Percentiles rank a stretch among this genome's conserved stretches.
These are phyloP conservation scores for Ivindomyrus marchei DNA, from an alignment of 2,113 vertebrate species.

Conservation along the genomic window DNA sequence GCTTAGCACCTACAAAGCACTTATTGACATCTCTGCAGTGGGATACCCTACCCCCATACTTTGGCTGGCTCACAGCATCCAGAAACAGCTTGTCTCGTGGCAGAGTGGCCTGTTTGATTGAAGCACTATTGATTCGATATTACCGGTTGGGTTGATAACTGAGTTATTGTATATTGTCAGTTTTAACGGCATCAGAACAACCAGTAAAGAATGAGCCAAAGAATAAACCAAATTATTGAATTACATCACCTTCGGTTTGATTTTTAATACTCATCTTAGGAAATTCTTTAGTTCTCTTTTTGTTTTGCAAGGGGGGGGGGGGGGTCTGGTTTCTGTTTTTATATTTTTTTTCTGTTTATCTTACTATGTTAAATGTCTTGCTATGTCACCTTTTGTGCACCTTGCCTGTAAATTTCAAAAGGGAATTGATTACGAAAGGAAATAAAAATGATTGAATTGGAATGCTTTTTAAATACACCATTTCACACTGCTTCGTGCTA, in stretches of 20 bases:
- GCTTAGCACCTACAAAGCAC: conserved; percentile 3
- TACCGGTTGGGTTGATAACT: conserved; percentile 1
- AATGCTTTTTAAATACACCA: neutral
- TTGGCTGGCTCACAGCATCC: neutral
- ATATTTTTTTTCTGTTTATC: neutral
- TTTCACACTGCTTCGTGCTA: neutral
- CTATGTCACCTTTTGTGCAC: neutral
- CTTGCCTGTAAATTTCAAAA: neutral
- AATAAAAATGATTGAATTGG: neutral
- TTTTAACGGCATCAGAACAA: neutral
- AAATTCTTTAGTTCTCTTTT: neutral
- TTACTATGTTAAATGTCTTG: neutral
- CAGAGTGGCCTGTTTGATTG: neutral
- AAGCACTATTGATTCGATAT: conserved; percentile 2
- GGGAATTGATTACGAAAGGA: neutral
- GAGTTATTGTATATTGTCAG: neutral
- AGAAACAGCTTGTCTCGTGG: neutral
- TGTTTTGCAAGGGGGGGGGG: too few species aligned
- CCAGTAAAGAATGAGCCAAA: neutral
- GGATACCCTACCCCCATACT: conserved; percentile 33
- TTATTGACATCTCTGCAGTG: conserved; percentile 25
- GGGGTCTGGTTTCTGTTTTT: neutral
- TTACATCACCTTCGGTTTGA: neutral
- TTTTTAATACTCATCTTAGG: neutral
- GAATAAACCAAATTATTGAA: neutral